Conservation (phyloP, 2,113 vertebrate genomes). For the Girardinichthys multiradiatus region DNA sequence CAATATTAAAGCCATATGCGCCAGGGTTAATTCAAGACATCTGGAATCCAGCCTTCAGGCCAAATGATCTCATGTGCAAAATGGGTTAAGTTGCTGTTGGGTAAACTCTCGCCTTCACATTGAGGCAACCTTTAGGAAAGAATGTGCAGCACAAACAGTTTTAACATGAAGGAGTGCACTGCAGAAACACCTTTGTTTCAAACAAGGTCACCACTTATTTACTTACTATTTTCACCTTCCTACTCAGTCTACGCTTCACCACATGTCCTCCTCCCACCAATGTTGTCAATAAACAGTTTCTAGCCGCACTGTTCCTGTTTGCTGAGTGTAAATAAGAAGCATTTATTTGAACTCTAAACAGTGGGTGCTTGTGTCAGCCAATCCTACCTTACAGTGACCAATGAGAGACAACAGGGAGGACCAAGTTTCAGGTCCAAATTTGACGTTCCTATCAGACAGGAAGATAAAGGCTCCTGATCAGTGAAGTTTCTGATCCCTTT, state of each 20-base stretch:
- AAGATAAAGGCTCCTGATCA: conserved; percentile 60
- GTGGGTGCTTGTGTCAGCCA: background rate
- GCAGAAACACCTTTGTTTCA: background rate
- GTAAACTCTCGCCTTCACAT: conserved; percentile 36
- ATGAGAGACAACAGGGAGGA: conserved; percentile 31
- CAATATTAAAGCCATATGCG: conserved; percentile 61
- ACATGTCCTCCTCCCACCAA: conserved; percentile 12
- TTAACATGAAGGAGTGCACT: background rate
- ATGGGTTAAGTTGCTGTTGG: conserved; percentile 51
- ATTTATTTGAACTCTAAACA: conserved; percentile 6
- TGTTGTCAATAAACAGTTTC: background rate
- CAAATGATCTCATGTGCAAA: conserved; percentile 60
- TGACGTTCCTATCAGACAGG: conserved; percentile 42
- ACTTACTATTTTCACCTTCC: too few species aligned
- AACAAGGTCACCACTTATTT: background rate
- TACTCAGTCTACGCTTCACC: background rate
- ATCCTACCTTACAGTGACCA: conserved; percentile 59
- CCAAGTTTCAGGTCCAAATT: conserved; percentile 55
- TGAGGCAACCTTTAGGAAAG: conserved; percentile 19
- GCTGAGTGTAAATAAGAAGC: background rate
- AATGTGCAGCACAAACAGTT: conserved; percentile 15
- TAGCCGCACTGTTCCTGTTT: background rate
- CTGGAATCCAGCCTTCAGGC: conserved; percentile 53
- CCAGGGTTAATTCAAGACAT: conserved; percentile 60
- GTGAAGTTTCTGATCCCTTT: conserved; percentile 62